A percentile compares a stretch with the other conserved stretches of the same genome.
These are phyloP conservation scores for Chrysemys picta DNA, from an alignment of 2,113 vertebrate genomes.

Conservation along the genomic window DNA sequence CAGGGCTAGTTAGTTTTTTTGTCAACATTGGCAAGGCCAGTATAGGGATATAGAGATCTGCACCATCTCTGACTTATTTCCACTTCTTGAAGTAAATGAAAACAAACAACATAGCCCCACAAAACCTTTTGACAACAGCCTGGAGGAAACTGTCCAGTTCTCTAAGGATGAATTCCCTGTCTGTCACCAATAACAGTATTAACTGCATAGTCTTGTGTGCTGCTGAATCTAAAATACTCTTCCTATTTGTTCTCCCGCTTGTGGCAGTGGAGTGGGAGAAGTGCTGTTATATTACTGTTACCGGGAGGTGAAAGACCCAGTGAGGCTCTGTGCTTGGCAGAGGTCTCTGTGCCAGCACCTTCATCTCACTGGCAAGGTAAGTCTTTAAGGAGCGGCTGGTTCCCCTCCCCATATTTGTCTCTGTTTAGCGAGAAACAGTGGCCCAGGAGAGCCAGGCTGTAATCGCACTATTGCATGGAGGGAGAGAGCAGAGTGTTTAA, in stretches of 20 bases:
- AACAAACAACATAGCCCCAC: not conserved
- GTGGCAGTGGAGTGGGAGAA: conserved; percentile 82
- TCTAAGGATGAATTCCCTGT: not conserved
- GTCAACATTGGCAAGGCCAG: accelerated
- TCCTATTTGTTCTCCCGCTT: not conserved
- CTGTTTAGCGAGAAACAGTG: not conserved
- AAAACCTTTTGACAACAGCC: too few relatives aligned
- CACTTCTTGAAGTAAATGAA: not conserved
- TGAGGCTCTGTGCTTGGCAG: conserved; percentile 90
- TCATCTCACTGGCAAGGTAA: conserved; percentile 93
- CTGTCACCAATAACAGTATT: not conserved
- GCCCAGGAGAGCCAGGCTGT: not conserved
- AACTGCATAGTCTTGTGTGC: not conserved
- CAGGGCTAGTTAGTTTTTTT: not conserved
- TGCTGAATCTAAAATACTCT: not conserved
- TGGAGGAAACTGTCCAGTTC: not conserved
- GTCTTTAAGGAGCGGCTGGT: not conserved
- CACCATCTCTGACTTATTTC: not conserved
- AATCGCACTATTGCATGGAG: not conserved
- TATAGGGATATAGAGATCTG: not conserved
- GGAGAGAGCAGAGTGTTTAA: not conserved
- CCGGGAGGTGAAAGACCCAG: conserved; percentile 84
- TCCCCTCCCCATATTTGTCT: accelerated
- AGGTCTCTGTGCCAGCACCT: conserved; percentile 89
- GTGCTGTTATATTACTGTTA: conserved; percentile 95